These are phyloP conservation scores for Ranitomeya imitator DNA, from an alignment of 2,113 vertebrate species.

Conservation along the genomic window DNA sequence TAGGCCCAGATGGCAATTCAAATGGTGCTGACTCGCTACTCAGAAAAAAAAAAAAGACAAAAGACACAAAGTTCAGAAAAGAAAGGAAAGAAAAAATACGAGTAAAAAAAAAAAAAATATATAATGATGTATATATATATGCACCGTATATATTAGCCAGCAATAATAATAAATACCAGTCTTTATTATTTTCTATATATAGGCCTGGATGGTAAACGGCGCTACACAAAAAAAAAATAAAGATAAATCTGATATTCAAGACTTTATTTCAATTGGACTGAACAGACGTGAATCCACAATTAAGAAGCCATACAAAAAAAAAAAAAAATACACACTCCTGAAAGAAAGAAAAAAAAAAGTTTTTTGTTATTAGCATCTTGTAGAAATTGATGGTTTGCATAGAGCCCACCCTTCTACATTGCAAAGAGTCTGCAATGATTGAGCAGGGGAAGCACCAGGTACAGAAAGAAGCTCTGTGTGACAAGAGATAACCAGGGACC, in stretches of 20 bases:
- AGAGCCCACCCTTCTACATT: neutral
- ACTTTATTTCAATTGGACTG: slow-evolving; percentile 21
- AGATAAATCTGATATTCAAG: slow-evolving; percentile 5
- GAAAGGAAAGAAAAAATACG: too few species aligned
- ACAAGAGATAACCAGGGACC: neutral
- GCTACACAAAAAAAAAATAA: neutral
- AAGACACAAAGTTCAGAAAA: too few species aligned
- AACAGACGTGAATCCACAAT: slow-evolving; percentile 6
- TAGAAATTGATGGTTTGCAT: slow-evolving; percentile 13
- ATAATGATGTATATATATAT: too few species aligned
- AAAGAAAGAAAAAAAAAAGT: neutral
- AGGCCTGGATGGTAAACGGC: too few species aligned
- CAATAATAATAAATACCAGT: too few species aligned
- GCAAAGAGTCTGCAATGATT: neutral
- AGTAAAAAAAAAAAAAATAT: too few species aligned
- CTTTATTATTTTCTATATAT: too few species aligned
- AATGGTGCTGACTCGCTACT: too few species aligned
- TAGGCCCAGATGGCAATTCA: too few species aligned
- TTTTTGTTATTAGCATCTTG: neutral
- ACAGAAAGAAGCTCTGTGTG: neutral
- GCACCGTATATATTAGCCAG: too few species aligned
- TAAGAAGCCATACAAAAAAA: slow-evolving; percentile 7
- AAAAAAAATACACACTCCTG: neutral
- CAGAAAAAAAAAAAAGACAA: too few species aligned
- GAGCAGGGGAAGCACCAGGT: neutral